These are phyloP conservation scores for Oenanthe melanoleuca DNA, from an alignment of 2,113 vertebrate genomes.

Conservation along the genomic window DNA sequence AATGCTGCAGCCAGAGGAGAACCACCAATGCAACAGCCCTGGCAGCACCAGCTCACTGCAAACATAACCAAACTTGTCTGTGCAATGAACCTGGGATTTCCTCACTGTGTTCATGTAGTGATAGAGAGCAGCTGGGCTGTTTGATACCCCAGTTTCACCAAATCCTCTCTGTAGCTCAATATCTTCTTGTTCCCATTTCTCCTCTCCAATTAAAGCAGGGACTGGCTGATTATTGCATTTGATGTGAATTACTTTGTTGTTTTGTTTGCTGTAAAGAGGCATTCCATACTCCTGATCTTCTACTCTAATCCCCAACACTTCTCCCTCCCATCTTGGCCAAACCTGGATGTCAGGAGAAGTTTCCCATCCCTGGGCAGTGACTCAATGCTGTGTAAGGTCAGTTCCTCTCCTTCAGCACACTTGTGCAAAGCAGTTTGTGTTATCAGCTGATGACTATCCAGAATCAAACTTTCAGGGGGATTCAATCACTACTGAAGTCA, in stretches of 20 bases:
- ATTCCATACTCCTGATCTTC: not conserved
- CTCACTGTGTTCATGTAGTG: not conserved
- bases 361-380: not conserved
- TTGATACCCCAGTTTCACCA: not conserved
- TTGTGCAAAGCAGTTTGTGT: not conserved
- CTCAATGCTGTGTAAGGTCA: not conserved
- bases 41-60: not conserved
- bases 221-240: not conserved
- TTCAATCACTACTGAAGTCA: not conserved
- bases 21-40: not conserved
- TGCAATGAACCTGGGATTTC: not conserved
- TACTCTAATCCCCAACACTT: not conserved
- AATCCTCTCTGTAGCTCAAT: rapidly evolving
- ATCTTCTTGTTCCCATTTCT: not conserved
- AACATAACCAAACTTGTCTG: not conserved
- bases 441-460: not conserved
- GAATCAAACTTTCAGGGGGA: not conserved
- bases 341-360: not conserved
- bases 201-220: not conserved
- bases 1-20: not conserved
- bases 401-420: not conserved
- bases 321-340: not conserved
- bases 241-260: rapidly evolving
- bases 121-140: not conserved
- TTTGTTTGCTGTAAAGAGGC: not conserved